Evolutionary conservation across 1,140 invertebrate species (phyloP), one percentile per base, ranked within the genome.

Genomic region (Drosophila equinoxialis): DNA sequence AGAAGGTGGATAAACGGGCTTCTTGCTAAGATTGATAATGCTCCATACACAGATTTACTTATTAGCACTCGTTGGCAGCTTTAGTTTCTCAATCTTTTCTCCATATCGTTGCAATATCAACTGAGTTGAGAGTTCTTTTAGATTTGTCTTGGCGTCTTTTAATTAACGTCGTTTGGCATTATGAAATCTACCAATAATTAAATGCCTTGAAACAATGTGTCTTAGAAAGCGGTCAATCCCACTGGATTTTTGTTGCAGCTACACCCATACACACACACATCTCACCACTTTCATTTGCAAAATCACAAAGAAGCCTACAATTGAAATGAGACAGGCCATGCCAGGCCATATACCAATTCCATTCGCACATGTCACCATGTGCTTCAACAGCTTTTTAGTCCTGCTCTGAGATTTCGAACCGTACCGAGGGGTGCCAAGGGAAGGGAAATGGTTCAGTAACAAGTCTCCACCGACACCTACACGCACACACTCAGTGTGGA

Each of bases 351-450:
- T 42, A 33, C 68, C 72, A 73, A 74, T 81, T 74, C 48, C 65
- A 71, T 81, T 81, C 70, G 75, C 65, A 76, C 82, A 86, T 86
- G 79, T 82, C 82, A 86, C 74, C 82, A 76, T 71, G 78, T 79
- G 75, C 69, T 76, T 73, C 82, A 86, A 79, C 82, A 86, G 82
- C 82, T 86, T 81, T 86, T 80, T 59, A 59, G 70, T 74, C 71
- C 64, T 66, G 45, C 55, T 67, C 66, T 68, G 65, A 72, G 81
- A 85, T 84, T 85, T 66, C 62, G 54, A 67, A 67, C 66, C 48
- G 39, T 20, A 60, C 20, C 26, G 39, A 14, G 71, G 54, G 51
- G 48, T 3, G 17, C 4, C 37, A n/a, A 8, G 54, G 20, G 37
- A 41, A 41, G 54, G 30, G 37, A 41, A 63, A n/a, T 23, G 55